Evolutionary conservation across 2,797 vertebrate species (phyloP).

Genomic region (Hypotaenidia okinawae): DNA sequence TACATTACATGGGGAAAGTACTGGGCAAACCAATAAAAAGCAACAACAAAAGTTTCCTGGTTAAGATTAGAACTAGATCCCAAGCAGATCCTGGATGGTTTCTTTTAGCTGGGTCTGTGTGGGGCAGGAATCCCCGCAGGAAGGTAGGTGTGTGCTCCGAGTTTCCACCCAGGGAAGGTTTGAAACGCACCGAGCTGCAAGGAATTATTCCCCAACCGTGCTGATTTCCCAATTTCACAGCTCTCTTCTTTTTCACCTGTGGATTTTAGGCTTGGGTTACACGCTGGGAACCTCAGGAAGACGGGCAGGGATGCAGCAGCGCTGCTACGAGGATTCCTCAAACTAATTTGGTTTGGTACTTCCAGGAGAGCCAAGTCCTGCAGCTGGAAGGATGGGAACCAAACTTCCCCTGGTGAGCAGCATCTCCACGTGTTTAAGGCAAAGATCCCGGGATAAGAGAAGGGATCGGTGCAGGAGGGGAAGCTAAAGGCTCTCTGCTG

Average conservation of each 20-base stretch:
- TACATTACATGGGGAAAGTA: neutral
- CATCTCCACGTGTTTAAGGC: neutral
- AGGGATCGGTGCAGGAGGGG: neutral
- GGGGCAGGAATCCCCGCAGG: neutral
- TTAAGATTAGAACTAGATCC: neutral
- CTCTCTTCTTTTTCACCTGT: neutral
- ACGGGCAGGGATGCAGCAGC: neutral
- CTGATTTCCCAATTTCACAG: neutral
- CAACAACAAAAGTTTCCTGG: neutral
- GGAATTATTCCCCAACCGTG: too few species aligned
- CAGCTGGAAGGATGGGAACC: neutral
- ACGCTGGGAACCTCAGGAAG: neutral
- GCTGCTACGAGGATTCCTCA: neutral
- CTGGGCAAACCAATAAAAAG: neutral
- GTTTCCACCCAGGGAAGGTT: neutral
- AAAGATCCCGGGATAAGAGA: neutral
- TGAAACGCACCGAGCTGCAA: neutral
- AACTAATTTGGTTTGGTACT: neutral
- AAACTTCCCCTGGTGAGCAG: neutral
- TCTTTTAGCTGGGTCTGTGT: neutral
- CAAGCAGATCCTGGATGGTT: neutral
- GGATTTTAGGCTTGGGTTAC: neutral
- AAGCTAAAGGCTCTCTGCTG: neutral
- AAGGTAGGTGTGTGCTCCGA: neutral
- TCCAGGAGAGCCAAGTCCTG: neutral